Base-by-base conservation (phyloP, 2,888 invertebrate species). In the Prostheceraeus crozeri region DNA sequence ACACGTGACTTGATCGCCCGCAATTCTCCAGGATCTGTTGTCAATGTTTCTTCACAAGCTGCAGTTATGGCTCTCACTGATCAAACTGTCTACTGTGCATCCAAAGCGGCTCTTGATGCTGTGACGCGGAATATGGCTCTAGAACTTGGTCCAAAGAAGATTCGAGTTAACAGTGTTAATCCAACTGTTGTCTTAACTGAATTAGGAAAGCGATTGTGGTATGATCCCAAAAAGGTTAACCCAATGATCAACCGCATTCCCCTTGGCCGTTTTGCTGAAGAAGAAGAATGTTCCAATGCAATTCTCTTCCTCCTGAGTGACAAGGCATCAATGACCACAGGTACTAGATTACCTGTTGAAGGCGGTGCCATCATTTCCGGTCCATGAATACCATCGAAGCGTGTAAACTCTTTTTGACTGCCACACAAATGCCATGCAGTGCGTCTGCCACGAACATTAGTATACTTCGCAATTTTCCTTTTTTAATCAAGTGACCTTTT, bases 121-220 rank as follows among this genome's bases (percentile, higher is more conserved):
- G 77, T 90, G 62, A 86, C 88, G 0, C 82, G 84, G 67, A 83
- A 84, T 0, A 83, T 90, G 82, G 89, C 93, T 0, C 71, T 87
- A 45, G 93, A 94, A 77, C 79, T 91, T 23, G 93, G 89, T 0
- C 82, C 83, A 0, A 80, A 84, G 62, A n/a, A n/a, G n/a, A 90
- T 94, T 67, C 83, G 94, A 19, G 85, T 87, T 0, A 94, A 94
- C 73, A 81, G 84, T 14, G 85, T 94, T 0, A 90, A 91, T 76
- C 94, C 94, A 0, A 94, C 93, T 0, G 90, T 89, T 0, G 85
- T 89, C n/a, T 79, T 89, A 80, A 94, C 94, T 0, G 86, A 84
- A 56, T 84, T 94, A 86, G 90, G 90, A 0, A 81, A 80, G 63
- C 75, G 31, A 19, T 63, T 60, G 1, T 96, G 93, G 93, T 81